Conservation (phyloP, 53 echinoderm and acorn worm genomes). For the Holothuria scabra region DNA sequence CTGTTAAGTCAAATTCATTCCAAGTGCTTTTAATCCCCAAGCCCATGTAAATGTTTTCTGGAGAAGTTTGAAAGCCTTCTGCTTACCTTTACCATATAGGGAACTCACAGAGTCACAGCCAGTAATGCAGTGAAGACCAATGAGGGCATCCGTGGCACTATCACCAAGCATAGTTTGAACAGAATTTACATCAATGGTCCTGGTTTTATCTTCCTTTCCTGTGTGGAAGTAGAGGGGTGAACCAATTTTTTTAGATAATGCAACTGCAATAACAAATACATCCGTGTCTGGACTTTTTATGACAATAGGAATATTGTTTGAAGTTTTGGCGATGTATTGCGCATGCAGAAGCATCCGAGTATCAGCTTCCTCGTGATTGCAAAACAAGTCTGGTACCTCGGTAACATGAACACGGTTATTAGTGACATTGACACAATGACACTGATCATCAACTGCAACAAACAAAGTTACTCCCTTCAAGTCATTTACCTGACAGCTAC, state of each 20-base stretch:
- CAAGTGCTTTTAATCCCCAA: constrained; percentile 12
- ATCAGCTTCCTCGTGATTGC: constrained; percentile 48
- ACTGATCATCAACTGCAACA: constrained; percentile 35
- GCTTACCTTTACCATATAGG: no score
- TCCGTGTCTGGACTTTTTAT: no score
- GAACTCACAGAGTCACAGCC: no score
- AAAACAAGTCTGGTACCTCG: constrained; percentile 22
- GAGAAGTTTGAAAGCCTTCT: no score
- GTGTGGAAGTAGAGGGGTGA: constrained; percentile 61
- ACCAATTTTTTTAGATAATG: background rate
- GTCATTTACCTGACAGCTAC: background rate
- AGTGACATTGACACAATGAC: no score
- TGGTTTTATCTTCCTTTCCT: constrained; percentile 51
- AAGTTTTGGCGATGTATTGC: constrained; percentile 17
- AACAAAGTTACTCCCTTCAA: constrained; percentile 22
- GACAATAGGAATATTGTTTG: no score
- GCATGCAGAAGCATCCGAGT: constrained; percentile 65
- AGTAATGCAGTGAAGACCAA: constrained; percentile 69
- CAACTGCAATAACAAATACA: no score
- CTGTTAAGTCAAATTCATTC: background rate
- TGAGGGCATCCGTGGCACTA: constrained; percentile 20
- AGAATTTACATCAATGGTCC: constrained; percentile 50
- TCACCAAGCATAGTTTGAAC: constrained; percentile 14
- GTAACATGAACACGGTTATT: no score
- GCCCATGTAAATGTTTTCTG: constrained; percentile 10